Evolutionary conservation across 2,888 invertebrate genomes (phyloP).

Genomic region (Rapana venosa): DNA sequence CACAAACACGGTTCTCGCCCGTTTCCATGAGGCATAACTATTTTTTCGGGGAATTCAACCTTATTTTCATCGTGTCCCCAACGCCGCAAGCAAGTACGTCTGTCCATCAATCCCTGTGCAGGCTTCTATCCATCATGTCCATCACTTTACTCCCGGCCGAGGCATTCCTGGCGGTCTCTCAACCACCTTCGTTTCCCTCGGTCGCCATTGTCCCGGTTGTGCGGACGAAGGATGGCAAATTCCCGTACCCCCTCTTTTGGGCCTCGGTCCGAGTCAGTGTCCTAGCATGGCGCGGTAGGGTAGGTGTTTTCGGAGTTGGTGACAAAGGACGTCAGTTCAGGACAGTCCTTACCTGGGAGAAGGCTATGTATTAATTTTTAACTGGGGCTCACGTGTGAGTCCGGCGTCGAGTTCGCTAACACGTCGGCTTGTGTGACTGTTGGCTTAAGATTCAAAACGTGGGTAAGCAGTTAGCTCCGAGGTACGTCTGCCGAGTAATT

Average conservation of each 20-base stretch:
- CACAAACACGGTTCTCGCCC: not conserved
- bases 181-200: not conserved
- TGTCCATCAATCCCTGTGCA: too few species aligned
- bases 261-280: not conserved
- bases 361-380: not conserved
- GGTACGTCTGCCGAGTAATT: not conserved
- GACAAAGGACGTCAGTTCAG: not conserved
- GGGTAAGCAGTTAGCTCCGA: not conserved
- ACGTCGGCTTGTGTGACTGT: not conserved
- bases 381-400: not conserved
- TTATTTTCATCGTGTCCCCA: not conserved
- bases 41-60: too few species aligned
- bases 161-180: not conserved
- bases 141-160: not conserved
- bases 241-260: not conserved
- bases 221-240: not conserved
- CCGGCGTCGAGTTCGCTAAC: not conserved
- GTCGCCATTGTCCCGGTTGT: not conserved
- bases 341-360: not conserved
- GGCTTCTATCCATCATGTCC: too few species aligned
- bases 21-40: not conserved
- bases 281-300: not conserved
- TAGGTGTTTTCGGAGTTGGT: not conserved
- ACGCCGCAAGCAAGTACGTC: conserved; percentile 24
- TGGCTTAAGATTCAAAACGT: not conserved